These are phyloP conservation scores for Bombus balteatus DNA, from an alignment of 1,140 invertebrate genomes.

Conservation along the genomic window DNA sequence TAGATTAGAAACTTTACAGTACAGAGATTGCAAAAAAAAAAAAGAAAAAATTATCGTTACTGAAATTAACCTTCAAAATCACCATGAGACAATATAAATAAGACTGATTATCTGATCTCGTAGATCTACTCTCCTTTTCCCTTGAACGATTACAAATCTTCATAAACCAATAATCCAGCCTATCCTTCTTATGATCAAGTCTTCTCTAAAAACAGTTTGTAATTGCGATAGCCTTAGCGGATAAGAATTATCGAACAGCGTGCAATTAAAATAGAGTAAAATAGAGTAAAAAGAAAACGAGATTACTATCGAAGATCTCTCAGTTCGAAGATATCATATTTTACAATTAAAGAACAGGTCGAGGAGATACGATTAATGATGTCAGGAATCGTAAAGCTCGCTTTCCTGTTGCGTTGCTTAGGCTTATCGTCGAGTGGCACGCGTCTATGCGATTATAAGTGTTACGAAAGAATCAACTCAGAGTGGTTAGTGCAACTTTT, in stretches of 20 bases:
- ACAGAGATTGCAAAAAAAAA: too few species aligned
- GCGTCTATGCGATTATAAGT: constrained; percentile 1
- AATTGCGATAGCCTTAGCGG: neutral
- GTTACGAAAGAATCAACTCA: neutral
- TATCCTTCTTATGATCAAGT: neutral
- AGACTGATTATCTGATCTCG: neutral
- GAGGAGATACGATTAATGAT: too few species aligned
- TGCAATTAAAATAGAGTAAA: neutral
- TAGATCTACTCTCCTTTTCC: neutral
- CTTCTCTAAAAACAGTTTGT: neutral
- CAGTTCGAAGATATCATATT: neutral
- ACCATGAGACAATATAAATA: neutral
- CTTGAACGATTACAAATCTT: neutral
- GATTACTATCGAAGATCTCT: too few species aligned
- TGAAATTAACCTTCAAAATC: neutral
- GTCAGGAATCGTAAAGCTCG: neutral
- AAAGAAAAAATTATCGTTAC: neutral
- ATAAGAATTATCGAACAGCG: neutral
- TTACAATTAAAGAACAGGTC: neutral
- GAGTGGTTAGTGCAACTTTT: neutral
- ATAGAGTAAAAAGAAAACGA: too few species aligned
- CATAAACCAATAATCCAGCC: neutral
- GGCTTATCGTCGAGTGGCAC: constrained; percentile 15
- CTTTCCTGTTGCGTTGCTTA: constrained; percentile 8
- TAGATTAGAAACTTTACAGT: too few species aligned